Conservation (phyloP, 2,113 vertebrate genomes). For the Rhipidura dahli region DNA sequence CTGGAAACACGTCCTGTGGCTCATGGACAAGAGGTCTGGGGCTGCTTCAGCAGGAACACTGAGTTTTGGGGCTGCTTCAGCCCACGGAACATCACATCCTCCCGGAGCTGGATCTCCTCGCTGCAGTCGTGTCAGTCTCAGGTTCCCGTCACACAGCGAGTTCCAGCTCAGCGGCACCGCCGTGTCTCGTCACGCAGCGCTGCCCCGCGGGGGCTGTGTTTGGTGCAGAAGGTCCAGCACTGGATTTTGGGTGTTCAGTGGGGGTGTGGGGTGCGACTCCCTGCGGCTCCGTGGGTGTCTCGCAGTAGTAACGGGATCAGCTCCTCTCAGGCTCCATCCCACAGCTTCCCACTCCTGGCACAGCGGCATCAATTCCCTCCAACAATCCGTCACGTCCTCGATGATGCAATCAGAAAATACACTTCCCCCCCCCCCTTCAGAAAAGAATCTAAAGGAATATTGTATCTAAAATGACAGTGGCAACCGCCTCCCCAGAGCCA, state of each 20-base stretch:
- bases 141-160: neutral
- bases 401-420: neutral
- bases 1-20: neutral
- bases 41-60: neutral
- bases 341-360: constrained; percentile 1
- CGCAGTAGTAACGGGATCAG: neutral
- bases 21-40: neutral
- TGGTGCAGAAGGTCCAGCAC: neutral
- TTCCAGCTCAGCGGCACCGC: fast-evolving
- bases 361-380: neutral
- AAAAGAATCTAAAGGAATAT: neutral
- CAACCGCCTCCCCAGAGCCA: neutral
- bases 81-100: neutral
- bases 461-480: neutral
- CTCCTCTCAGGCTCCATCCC: neutral
- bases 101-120: neutral
- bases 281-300: neutral
- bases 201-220: fast-evolving
- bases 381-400: neutral
- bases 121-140: fast-evolving
- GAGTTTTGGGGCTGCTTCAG: neutral
- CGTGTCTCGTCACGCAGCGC: neutral
- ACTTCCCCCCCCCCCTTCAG: fast-evolving
- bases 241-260: neutral
- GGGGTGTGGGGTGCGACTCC: neutral